Conservation (phyloP, 2,888 invertebrate genomes). For the Congeria kusceri region DNA sequence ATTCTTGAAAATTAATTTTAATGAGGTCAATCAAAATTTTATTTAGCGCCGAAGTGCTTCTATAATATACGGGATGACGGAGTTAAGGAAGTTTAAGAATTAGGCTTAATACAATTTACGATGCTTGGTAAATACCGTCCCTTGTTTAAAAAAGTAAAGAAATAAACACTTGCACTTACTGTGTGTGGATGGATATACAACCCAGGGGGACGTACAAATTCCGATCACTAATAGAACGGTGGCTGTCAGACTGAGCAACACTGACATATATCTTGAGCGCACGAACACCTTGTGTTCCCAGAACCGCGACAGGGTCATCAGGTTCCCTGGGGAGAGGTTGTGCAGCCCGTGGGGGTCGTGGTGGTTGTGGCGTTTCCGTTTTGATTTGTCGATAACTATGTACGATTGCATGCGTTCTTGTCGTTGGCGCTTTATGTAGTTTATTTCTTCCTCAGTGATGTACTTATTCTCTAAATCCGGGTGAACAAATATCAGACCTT, state of each 20-base stretch:
- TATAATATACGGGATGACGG: no score
- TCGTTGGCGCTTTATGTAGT: constrained; percentile 76
- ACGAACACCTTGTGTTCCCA: constrained; percentile 83
- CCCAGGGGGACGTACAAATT: constrained; percentile 74
- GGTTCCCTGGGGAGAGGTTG: constrained; percentile 77
- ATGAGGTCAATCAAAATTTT: no score
- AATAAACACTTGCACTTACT: no score
- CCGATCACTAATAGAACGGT: constrained; percentile 72
- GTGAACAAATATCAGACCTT: constrained; percentile 80
- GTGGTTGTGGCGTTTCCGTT: constrained; percentile 63
- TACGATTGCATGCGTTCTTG: constrained; percentile 77
- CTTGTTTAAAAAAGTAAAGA: no score
- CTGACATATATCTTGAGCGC: constrained; percentile 77
- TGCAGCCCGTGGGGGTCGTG: constrained; percentile 64
- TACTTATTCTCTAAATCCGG: constrained; percentile 79
- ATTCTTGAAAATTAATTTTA: no score
- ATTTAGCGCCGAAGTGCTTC: no score
- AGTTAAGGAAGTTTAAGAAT: no score
- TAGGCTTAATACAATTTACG: no score
- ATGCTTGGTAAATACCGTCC: no score
- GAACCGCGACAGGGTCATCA: constrained; percentile 80
- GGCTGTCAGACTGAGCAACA: constrained; percentile 78
- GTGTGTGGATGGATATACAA: constrained; percentile 64
- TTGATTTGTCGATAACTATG: constrained; percentile 78
- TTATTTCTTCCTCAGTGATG: constrained; percentile 79